phyloP scores from a whole-genome alignment of 2,797 vertebrate species.

The Spondyliosoma cantharus region DNA sequence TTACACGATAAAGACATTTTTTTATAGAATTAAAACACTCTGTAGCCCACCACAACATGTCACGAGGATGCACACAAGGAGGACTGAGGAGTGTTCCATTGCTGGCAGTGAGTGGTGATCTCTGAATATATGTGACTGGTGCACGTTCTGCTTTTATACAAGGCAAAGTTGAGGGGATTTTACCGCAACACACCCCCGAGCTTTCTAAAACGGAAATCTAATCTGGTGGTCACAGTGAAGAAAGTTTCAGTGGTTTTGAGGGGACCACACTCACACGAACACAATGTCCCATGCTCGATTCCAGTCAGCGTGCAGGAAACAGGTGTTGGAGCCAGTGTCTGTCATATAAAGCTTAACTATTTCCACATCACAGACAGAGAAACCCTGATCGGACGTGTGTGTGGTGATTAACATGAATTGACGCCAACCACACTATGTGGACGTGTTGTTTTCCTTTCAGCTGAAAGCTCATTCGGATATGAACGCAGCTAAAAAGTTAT shows the following conservation, averaged over 20 bases:
- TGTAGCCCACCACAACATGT: conserved; percentile 57
- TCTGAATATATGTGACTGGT: neutral
- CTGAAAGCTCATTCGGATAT: neutral
- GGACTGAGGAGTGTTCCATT: conserved; percentile 51
- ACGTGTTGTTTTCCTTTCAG: neutral
- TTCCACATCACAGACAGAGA: neutral
- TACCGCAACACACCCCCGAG: neutral
- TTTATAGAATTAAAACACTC: neutral
- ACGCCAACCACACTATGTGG: neutral
- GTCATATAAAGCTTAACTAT: neutral
- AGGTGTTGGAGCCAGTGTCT: neutral
- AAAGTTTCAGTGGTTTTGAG: neutral
- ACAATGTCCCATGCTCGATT: neutral
- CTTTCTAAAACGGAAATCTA: rapidly evolving
- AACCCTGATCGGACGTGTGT: neutral
- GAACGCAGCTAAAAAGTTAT: too few species aligned
- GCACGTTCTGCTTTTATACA: conserved; percentile 39
- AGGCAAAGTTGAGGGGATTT: too few species aligned
- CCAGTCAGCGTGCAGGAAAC: neutral
- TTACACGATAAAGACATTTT: neutral
- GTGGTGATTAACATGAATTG: neutral
- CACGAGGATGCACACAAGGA: conserved; percentile 62
- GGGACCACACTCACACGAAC: neutral
- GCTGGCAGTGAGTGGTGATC: neutral
- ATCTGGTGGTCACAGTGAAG: rapidly evolving